phyloP scores from a whole-genome alignment of 2,113 vertebrate species.

The Pelecanoides urinatrix region DNA sequence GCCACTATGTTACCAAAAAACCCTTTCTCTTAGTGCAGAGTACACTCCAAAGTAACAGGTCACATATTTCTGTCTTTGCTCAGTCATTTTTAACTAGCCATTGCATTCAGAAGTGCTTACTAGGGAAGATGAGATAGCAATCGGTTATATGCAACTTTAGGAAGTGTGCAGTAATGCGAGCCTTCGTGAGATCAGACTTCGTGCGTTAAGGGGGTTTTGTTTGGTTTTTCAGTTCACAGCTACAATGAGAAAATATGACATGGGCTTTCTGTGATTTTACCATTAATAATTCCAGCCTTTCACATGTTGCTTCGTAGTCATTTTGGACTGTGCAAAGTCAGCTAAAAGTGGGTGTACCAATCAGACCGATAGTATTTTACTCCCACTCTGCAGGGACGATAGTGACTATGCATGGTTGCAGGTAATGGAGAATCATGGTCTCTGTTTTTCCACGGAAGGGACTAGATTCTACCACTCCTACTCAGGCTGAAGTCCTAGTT shows the following conservation, averaged over 20 bases:
- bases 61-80: neutral
- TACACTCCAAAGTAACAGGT: neutral
- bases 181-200: neutral
- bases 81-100: neutral
- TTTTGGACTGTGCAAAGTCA: neutral
- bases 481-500: slow-evolving; percentile 34
- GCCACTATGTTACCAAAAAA: neutral
- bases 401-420: neutral
- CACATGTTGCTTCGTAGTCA: neutral
- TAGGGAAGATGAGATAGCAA: neutral
- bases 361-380: slow-evolving; percentile 27
- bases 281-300: slow-evolving; percentile 15
- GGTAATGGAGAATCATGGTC: slow-evolving; percentile 13
- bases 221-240: neutral
- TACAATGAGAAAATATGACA: neutral
- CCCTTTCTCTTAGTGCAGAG: neutral
- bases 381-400: neutral
- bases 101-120: neutral
- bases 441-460: slow-evolving; percentile 23
- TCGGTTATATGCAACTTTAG: neutral
- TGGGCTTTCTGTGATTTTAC: neutral
- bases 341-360: slow-evolving; percentile 12
- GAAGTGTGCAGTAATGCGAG: neutral
- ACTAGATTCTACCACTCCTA: slow-evolving; percentile 6
- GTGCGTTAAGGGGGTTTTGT: neutral